A percentile compares a stretch with the other conserved stretches of the same genome.
phyloP scores from a whole-genome alignment of 2,797 vertebrate species.

The Hydrolagus colliei region DNA sequence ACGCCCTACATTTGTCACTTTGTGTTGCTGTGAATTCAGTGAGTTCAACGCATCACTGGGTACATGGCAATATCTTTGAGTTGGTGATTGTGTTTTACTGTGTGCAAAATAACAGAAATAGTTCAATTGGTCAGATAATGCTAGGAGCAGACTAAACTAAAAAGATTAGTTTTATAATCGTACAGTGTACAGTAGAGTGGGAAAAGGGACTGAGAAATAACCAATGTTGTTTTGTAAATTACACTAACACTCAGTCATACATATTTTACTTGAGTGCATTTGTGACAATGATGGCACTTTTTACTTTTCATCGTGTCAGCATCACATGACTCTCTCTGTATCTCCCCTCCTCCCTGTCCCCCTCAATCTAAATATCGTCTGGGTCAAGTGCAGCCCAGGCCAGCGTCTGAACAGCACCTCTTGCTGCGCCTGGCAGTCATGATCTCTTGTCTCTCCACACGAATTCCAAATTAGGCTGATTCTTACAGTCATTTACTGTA shows the following conservation, averaged over 20 bases:
- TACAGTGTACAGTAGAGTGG: not conserved
- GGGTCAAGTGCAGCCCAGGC: not conserved
- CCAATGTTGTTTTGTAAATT: not conserved
- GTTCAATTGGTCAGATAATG: not conserved
- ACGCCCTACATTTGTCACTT: slow-evolving; percentile 87
- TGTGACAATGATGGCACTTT: not conserved
- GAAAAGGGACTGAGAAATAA: slow-evolving; percentile 1
- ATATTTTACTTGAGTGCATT: not conserved
- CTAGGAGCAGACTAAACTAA: not conserved
- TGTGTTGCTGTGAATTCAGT: slow-evolving; percentile 68
- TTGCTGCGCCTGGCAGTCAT: not conserved
- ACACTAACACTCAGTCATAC: not conserved
- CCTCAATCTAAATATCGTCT: not conserved
- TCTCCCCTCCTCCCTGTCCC: not conserved
- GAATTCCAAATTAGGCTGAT: not conserved
- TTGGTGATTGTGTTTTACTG: not conserved
- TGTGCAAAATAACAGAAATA: not conserved
- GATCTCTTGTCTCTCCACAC: not conserved
- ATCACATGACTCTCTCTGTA: not conserved
- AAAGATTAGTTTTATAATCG: not conserved
- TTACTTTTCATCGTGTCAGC: slow-evolving; percentile 2
- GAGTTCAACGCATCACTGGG: not conserved
- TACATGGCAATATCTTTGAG: not conserved
- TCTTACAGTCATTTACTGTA: not conserved
- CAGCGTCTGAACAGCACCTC: not conserved